Conservation (phyloP, 2,797 vertebrate genomes). For the Liparis tanakae region DNA sequence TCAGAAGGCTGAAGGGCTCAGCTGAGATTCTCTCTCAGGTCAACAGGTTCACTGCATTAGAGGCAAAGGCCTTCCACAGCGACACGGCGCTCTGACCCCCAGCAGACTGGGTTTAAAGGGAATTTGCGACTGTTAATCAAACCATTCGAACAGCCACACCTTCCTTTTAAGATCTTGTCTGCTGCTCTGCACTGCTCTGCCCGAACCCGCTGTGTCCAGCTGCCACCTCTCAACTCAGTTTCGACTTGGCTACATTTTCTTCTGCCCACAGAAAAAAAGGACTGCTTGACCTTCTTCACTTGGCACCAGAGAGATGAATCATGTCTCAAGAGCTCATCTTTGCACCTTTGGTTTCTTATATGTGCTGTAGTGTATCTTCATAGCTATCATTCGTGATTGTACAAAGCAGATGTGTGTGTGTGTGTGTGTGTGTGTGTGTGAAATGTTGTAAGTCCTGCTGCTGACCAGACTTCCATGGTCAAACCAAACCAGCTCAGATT, state of each 20-base stretch:
- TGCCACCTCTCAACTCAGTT: slow-evolving; percentile 25
- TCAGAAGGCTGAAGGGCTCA: slow-evolving; percentile 29
- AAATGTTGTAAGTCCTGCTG: slow-evolving; percentile 13
- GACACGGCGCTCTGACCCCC: slow-evolving; percentile 83
- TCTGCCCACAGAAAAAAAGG: slow-evolving; percentile 33
- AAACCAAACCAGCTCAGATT: slow-evolving; percentile 24
- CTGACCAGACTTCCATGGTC: slow-evolving; percentile 4
- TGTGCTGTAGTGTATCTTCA: slow-evolving; percentile 1
- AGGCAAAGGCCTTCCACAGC: slow-evolving; percentile 42
- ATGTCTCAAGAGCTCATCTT: neutral
- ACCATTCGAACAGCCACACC: slow-evolving; percentile 87
- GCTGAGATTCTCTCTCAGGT: slow-evolving; percentile 46
- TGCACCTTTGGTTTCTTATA: slow-evolving; percentile 11
- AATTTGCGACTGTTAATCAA: slow-evolving; percentile 90
- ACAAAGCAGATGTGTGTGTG: slow-evolving; percentile 11
- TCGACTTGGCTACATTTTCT: slow-evolving; percentile 35
- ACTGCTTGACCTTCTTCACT: slow-evolving; percentile 34
- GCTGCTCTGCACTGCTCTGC: slow-evolving; percentile 80
- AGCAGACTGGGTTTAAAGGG: slow-evolving; percentile 91
- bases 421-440: slow-evolving; percentile 16
- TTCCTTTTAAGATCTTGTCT: slow-evolving; percentile 91
- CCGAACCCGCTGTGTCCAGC: slow-evolving; percentile 39
- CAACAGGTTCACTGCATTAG: slow-evolving; percentile 45
- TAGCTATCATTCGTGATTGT: neutral
- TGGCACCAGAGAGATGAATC: slow-evolving; percentile 28